Evolutionary conservation across 2,888 invertebrate species (phyloP), one percentile per base, ranked within the genome.

Genomic region (Rhingia campestris): DNA sequence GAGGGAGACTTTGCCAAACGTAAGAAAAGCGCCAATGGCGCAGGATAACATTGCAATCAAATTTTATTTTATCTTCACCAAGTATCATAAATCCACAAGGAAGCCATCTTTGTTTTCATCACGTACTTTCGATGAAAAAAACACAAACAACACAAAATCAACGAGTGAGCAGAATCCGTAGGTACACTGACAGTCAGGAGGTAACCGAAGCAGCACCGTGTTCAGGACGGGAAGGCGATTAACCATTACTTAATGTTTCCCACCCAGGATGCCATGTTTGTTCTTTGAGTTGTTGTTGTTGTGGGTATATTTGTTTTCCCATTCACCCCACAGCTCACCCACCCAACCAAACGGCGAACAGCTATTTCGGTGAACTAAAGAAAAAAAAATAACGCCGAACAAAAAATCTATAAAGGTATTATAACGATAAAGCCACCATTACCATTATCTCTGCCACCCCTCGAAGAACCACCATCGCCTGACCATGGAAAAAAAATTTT

Each of bases 71-170:
- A 69, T 84, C 82, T 73, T 69, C 63, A 53, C 10, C 53, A 47
- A 75, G 49, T 74, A 84, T 80, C 84, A 84, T 84, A 84, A 84
- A 84, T 84, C 80, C 80, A 84, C 64, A 75, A 75, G 84, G 84
- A 84, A 84, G 84, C 84, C 84, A 84, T 84, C 84, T 84, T 84
- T 84, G 80, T 84, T 84, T 84, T 84, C 80, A 79, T 80, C 79
- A 75, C 80, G 80, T 79, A 59, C 77, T 77, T 67, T 45, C 53
- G 47, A 41, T 6, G 41, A 41, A 49, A 22, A 14, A 73, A 77
- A 73, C 72, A 69, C 74, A 80, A 80, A 69, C 69, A 84, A 84
- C 49, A 53, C 37, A 22, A 47, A 64, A 51, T 58, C 49, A 72
- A 49, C 35, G 12, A 9, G 35, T 53, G 59, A 73, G 32, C 53